A percentile compares a stretch with the other conserved stretches of the same genome.
phyloP scores from a whole-genome alignment of 2,888 invertebrate genomes.

The Brachylomia viminalis region DNA sequence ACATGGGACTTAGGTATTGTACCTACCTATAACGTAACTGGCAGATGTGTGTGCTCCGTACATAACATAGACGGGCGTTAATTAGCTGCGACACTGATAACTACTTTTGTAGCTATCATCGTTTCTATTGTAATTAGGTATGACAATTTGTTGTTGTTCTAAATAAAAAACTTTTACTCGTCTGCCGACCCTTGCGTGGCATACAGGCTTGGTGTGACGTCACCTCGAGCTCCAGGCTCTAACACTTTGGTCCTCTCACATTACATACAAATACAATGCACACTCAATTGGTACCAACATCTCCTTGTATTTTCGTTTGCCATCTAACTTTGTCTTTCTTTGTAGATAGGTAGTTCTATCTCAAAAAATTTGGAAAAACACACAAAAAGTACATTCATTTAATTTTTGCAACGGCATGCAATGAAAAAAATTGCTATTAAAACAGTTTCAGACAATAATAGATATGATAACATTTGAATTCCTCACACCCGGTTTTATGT shows the following conservation, averaged over 20 bases:
- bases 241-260: background rate
- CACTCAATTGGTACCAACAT: background rate
- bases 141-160: background rate
- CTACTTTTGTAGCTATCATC: background rate
- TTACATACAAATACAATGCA: background rate
- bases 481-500: no score
- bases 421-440: background rate
- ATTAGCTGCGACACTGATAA: background rate
- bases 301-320: background rate
- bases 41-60: no score
- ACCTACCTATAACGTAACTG: background rate
- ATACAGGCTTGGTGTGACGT: background rate
- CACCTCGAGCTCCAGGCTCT: background rate
- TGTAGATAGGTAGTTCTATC: background rate
- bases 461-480: background rate
- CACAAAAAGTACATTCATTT: background rate
- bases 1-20: no score
- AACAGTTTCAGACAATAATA: slow-evolving; percentile 2
- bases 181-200: background rate
- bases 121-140: background rate
- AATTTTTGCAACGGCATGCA: background rate
- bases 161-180: background rate
- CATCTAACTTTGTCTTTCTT: background rate
- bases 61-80: background rate
- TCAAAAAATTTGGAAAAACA: background rate